Base-by-base conservation (phyloP, 2,888 invertebrate genomes). In the Cerastis rubricosa region DNA sequence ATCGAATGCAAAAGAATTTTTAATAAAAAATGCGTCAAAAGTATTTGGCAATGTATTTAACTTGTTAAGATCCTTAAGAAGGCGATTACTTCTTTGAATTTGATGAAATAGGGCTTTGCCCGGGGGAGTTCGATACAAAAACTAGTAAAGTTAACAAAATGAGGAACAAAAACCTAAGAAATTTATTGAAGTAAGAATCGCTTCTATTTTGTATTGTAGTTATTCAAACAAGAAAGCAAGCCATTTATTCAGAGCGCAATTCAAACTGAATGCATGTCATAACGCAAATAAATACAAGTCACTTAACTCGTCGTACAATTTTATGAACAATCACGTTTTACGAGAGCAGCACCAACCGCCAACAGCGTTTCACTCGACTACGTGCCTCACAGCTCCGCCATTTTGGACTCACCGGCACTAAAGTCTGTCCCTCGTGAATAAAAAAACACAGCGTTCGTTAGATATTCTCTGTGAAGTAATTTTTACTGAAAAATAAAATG, bases 401-500 rank as follows among this genome's bases (percentile, higher is more conserved):
- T 81, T 84, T 76, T 81, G 35, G 43, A 72, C 54, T 69, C 51
- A 29, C 64, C 57, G 19, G 66, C 63, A 70, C 83, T 70, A 84
- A 71, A 49, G 74, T 80, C 63, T 75, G 70, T 80, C 76, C 77
- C 85, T 77, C 47, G 81, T 80, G 88, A 84, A 80, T 87, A 84
- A 77, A 84, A 71, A 85, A 78, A 85, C 59, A 85, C 64, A 82
- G 25, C 59, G n/a, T 81, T 88, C 87, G 88, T 89, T 87, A 87
- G 83, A 87, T 87, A 91, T 90, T 91, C 89, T 90, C 89, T 84
- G 74, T 87, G 83, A 87, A 87, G 88, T 90, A 88, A 85, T 87
- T 90, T 89, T 87, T 85, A 85, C 82, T 88, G 89, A 87, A 89
- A 91, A 93, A 92, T 92, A 93, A 93, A 93, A 93, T 93, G 92